Percentiles rank a stretch among this genome's conserved stretches.
Evolutionary conservation across 2,888 invertebrate species (phyloP).

Genomic region (Nymphalis c-album): DNA sequence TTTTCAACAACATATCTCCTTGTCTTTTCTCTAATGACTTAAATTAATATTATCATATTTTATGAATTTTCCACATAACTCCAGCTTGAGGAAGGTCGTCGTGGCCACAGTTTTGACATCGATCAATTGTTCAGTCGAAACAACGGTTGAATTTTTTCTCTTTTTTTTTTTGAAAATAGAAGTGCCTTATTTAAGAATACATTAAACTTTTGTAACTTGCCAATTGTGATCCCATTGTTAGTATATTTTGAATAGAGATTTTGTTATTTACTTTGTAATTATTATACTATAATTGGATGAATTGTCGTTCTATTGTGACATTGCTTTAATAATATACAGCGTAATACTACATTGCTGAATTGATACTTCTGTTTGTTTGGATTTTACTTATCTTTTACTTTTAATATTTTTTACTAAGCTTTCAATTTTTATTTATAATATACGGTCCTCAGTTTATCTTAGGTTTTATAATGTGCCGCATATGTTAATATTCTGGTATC

Average conservation of each 20-base stretch:
- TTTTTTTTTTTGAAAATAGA: slow-evolving; percentile 28
- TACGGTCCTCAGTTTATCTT: too few species aligned
- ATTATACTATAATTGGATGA: slow-evolving; percentile 15
- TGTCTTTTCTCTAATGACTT: slow-evolving; percentile 74
- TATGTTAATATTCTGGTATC: too few species aligned
- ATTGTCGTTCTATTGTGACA: slow-evolving; percentile 16
- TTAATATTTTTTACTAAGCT: not conserved
- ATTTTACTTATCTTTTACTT: not conserved
- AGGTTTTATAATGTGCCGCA: too few species aligned
- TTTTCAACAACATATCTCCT: slow-evolving; percentile 58
- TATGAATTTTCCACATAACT: slow-evolving; percentile 66
- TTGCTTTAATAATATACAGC: slow-evolving; percentile 1
- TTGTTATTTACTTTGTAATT: slow-evolving; percentile 11
- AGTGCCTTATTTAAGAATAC: slow-evolving; percentile 9
- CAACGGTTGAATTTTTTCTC: not conserved
- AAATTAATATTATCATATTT: slow-evolving; percentile 77
- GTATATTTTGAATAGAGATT: slow-evolving; percentile 16
- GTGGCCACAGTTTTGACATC: slow-evolving; percentile 56
- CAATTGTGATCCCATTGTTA: slow-evolving; percentile 17
- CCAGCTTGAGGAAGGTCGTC: slow-evolving; percentile 58
- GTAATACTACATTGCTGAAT: not conserved
- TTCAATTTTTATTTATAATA: not conserved
- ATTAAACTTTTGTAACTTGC: slow-evolving; percentile 15
- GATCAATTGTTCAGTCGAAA: slow-evolving; percentile 43
- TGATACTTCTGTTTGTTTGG: not conserved